Percentiles rank a stretch among this genome's conserved stretches.
phyloP scores from a whole-genome alignment of 2,113 vertebrate species.

The Polyodon spathula region DNA sequence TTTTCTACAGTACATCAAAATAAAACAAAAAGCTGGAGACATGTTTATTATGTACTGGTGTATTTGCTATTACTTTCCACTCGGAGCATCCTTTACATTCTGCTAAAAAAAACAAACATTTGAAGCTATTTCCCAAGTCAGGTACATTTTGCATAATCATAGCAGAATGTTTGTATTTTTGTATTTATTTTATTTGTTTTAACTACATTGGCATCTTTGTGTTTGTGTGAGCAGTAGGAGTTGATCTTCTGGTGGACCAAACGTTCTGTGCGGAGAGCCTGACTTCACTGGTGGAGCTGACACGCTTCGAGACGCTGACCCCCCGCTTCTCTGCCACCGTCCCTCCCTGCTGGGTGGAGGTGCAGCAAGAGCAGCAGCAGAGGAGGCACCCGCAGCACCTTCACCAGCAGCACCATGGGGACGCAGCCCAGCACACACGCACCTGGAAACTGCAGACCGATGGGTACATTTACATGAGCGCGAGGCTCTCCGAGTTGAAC shows the following conservation, averaged over 20 bases:
- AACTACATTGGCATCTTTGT: too few relatives aligned
- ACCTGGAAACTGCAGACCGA: conserved; percentile 96
- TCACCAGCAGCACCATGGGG: conserved; percentile 95
- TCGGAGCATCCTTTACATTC: too few relatives aligned
- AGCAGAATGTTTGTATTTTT: not conserved
- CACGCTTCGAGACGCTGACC: conserved; percentile 91
- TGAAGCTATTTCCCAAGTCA: too few relatives aligned
- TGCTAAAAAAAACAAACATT: too few relatives aligned
- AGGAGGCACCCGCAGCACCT: conserved; percentile 89
- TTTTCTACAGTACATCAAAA: too few relatives aligned
- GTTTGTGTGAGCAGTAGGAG: conserved; percentile 51
- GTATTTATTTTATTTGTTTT: not conserved
- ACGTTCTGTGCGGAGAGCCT: conserved; percentile 76
- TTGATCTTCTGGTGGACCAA: conserved; percentile 92
- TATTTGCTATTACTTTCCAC: too few relatives aligned
- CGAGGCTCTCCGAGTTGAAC: not conserved
- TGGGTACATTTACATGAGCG: conserved; percentile 46
- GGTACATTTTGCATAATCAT: not conserved
- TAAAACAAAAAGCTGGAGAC: too few relatives aligned
- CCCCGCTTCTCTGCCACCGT: conserved; percentile 95
- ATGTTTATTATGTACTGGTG: too few relatives aligned
- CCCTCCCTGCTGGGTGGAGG: conserved; percentile 95
- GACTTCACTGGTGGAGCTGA: conserved; percentile 88
- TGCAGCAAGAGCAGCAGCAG: conserved; percentile 96
- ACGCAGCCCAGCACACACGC: conserved; percentile 92